These are phyloP conservation scores for Euplagia quadripunctaria DNA, from an alignment of 2,888 invertebrate species.

Conservation along the genomic window DNA sequence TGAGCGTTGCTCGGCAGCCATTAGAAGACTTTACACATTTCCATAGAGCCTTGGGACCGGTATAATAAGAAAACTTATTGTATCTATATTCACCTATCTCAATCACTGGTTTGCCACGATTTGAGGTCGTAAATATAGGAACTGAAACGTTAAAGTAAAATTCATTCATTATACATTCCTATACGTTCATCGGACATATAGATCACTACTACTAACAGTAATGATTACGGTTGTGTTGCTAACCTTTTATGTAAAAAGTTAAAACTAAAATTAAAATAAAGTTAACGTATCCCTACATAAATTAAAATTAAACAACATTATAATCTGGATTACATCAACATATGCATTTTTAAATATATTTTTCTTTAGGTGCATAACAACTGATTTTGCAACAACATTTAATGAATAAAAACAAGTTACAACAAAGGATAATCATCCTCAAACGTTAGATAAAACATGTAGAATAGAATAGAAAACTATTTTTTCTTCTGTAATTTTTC, in stretches of 20 bases:
- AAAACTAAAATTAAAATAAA: not conserved
- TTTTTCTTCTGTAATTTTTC: too few species aligned
- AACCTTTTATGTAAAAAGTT: not conserved
- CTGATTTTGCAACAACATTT: too few species aligned
- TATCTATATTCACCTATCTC: slow-evolving; percentile 60
- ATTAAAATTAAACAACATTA: not conserved
- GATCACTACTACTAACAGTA: not conserved
- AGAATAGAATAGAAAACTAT: too few species aligned
- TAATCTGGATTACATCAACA: not conserved
- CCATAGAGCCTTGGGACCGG: slow-evolving; percentile 58
- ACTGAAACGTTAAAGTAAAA: slow-evolving; percentile 5
- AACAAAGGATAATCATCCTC: too few species aligned
- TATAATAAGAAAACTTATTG: slow-evolving; percentile 58
- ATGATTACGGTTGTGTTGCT: not conserved
- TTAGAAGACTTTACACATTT: slow-evolving; percentile 59
- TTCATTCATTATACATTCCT: not conserved
- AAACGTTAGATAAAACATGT: too few species aligned
- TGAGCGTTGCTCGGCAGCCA: slow-evolving; percentile 63
- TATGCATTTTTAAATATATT: too few species aligned
- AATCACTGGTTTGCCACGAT: slow-evolving; percentile 61
- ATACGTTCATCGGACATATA: not conserved
- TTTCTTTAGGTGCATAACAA: too few species aligned
- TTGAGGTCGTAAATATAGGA: slow-evolving; percentile 31
- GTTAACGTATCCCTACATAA: not conserved
- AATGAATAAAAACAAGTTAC: too few species aligned